Evolutionary conservation across 2,888 invertebrate species (phyloP).

Genomic region (Melieria omissa): DNA sequence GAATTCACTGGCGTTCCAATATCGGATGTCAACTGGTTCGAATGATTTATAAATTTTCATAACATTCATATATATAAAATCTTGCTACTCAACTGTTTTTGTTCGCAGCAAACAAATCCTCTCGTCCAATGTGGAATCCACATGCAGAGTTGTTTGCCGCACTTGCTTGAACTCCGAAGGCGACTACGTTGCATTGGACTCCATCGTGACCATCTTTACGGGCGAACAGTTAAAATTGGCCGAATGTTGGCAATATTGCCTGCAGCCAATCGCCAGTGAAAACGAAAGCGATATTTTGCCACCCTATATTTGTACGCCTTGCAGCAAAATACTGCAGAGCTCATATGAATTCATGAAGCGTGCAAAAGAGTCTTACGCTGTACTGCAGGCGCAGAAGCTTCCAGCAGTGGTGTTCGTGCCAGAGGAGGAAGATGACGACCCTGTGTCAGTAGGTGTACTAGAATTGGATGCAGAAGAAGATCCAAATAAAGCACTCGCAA

Average conservation of each 20-base stretch:
- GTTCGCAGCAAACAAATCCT: too few relatives aligned
- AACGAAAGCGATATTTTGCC: slow-evolving; percentile 42
- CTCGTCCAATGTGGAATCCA: too few relatives aligned
- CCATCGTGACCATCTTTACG: slow-evolving; percentile 19
- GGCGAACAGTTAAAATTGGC: not conserved
- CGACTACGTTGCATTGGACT: slow-evolving; percentile 55
- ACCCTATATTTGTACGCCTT: slow-evolving; percentile 54
- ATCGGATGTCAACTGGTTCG: too few relatives aligned
- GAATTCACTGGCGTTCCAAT: too few relatives aligned
- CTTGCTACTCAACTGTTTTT: too few relatives aligned
- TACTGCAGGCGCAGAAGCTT: slow-evolving; percentile 42
- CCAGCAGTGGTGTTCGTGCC: too few relatives aligned
- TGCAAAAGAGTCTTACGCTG: slow-evolving; percentile 52
- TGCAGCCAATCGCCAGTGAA: not conserved
- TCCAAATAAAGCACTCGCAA: too few relatives aligned
- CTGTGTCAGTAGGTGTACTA: too few relatives aligned
- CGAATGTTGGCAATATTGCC: slow-evolving; percentile 14
- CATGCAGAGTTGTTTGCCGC: slow-evolving; percentile 43
- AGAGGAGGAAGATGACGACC: too few relatives aligned
- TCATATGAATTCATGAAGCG: slow-evolving; percentile 56
- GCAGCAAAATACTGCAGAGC: slow-evolving; percentile 55
- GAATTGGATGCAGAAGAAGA: too few relatives aligned
- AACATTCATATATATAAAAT: too few relatives aligned
- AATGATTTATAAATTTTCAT: too few relatives aligned
- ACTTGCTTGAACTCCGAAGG: slow-evolving; percentile 56